Evolutionary conservation across 1,140 invertebrate genomes (phyloP).

Genomic region (Drosophila tropicalis): DNA sequence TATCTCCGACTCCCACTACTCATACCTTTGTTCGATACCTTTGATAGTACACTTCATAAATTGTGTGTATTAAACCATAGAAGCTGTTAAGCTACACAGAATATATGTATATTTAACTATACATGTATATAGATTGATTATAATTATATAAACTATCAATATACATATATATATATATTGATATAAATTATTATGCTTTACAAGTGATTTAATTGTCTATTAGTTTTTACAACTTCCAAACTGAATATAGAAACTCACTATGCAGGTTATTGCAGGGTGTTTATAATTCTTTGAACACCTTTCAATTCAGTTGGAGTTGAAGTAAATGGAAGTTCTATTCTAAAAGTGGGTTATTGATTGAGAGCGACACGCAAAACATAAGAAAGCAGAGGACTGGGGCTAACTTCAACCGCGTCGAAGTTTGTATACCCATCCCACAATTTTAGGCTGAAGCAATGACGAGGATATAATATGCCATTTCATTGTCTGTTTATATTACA

Average conservation of each 20-base stretch:
- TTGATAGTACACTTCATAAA: not conserved
- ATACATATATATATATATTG: not conserved
- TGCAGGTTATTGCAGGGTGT: too few species aligned
- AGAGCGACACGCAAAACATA: not conserved
- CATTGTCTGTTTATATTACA: too few species aligned
- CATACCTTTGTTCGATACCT: not conserved
- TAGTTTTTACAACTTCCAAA: too few species aligned
- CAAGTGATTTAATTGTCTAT: too few species aligned
- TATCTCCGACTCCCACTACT: not conserved
- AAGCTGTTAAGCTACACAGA: not conserved
- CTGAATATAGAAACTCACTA: too few species aligned
- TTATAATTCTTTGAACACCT: too few species aligned
- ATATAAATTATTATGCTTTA: not conserved
- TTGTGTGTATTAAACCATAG: not conserved
- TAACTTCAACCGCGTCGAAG: too few species aligned
- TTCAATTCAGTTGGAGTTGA: not conserved
- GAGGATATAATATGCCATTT: too few species aligned
- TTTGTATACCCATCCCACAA: too few species aligned
- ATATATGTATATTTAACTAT: not conserved
- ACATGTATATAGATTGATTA: not conserved
- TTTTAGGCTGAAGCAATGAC: too few species aligned
- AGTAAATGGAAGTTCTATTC: not conserved
- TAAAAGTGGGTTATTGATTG: conserved; percentile 1
- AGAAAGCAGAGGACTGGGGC: not conserved
- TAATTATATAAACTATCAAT: not conserved